Base-by-base conservation (phyloP, 2,888 invertebrate species). In the Crematogaster levior region DNA sequence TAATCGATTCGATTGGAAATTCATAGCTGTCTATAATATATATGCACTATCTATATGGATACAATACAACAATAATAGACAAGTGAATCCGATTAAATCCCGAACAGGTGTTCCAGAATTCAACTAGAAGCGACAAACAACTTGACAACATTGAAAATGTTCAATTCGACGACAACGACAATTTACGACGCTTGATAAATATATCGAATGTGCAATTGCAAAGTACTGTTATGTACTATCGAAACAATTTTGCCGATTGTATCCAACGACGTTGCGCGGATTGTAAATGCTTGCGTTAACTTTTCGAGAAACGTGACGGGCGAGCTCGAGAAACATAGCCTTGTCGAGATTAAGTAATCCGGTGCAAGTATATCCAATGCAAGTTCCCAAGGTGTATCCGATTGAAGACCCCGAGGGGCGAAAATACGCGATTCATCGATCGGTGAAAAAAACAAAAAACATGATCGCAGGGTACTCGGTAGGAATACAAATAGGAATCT, bases 271-370 rank as follows among this genome's bases (percentile, higher is more conserved):
- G 24, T 27, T 10, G 51, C 63, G 34, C 63, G 46, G 63, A 66
- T 24, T 75, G 77, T 75, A 82, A 88, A 84, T 72, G 80, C 72
- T 86, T 83, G 65, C 83, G 75, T 84, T 84, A 84, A 80, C 83
- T 61, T 66, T 82, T 37, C 51, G 30, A 56, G 68, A 65, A 40
- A 86, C 88, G 88, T 84, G 88, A 88, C 84, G 61, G 30, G 84
- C 53, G 56, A 85, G 21, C 73, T 66, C 4, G 40, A 83, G 40
- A 56, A 58, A 21, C 56, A 18, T 6, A 27, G 63, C 12, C 37
- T 82, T 66, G 27, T 87, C 82, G 83, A 86, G 89, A 90, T 91
- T 90, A 90, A 89, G 89, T 88, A 90, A 91, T 90, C 87, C 86
- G 46, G n/a, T 75, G 84, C n/a, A n/a, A n/a, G n/a, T n/a, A n/a